Evolutionary conservation across 2,113 vertebrate species (phyloP).

Genomic region (Vulpes ferrilata): DNA sequence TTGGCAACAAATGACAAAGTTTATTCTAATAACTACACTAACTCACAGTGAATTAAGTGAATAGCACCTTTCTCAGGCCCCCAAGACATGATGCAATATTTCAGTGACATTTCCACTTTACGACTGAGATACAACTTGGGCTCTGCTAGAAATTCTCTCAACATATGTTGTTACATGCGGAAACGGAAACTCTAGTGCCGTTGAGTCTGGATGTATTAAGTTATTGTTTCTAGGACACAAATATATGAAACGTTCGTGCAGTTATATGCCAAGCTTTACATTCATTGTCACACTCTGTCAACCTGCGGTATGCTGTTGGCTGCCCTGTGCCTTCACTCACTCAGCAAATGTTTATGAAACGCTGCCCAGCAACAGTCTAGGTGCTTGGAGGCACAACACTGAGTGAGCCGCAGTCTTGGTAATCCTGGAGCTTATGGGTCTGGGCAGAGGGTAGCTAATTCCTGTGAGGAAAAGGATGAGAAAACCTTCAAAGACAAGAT

Average conservation of each 20-base stretch:
- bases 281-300: background rate
- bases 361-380: background rate
- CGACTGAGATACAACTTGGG: background rate
- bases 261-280: background rate
- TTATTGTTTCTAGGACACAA: background rate
- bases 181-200: background rate
- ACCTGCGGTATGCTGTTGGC: background rate
- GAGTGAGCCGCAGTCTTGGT: background rate
- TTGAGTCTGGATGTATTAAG: background rate
- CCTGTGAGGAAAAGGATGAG: background rate
- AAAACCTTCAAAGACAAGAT: background rate
- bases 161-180: background rate
- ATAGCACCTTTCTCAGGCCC: background rate
- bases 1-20: background rate
- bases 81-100: background rate
- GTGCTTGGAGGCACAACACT: background rate
- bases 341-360: background rate
- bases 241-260: background rate
- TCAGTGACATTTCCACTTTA: background rate
- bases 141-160: background rate
- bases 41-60: background rate
- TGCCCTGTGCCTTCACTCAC: background rate
- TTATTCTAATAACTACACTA: conserved; percentile 26
- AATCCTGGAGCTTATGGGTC: background rate
- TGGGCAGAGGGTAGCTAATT: background rate